phyloP scores from a whole-genome alignment of 2,113 vertebrate genomes.

The Stercorarius parasiticus region DNA sequence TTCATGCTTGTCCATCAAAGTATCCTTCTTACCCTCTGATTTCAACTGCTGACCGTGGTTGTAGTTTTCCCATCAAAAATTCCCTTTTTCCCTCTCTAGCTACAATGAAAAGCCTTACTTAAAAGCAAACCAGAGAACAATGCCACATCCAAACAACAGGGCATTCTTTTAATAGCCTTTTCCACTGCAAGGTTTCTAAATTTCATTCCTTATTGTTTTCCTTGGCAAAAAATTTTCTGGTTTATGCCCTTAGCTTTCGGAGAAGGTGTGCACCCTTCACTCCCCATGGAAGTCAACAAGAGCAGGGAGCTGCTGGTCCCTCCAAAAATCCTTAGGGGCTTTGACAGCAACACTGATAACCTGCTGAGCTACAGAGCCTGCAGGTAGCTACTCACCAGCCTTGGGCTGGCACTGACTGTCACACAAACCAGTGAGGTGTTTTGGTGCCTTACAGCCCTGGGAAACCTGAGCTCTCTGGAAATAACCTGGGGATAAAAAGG shows the following conservation, averaged over 20 bases:
- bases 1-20: not conserved
- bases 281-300: not conserved
- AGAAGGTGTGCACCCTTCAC: not conserved
- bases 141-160: not conserved
- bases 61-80: not conserved
- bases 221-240: not conserved
- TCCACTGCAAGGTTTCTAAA: not conserved
- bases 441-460: not conserved
- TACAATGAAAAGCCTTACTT: not conserved
- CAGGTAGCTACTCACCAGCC: not conserved
- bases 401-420: not conserved
- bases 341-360: not conserved
- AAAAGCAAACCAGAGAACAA: conserved; percentile 2
- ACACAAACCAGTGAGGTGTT: not conserved
- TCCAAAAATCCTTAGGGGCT: not conserved
- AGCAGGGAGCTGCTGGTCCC: not conserved
- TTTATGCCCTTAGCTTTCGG: not conserved
- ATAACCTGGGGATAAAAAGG: not conserved
- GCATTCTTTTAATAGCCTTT: not conserved
- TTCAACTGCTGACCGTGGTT: not conserved
- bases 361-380: not conserved
- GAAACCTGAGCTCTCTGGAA: not conserved
- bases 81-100: not conserved
- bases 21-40: not conserved
- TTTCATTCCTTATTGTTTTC: not conserved